Percentiles rank a stretch among this genome's conserved stretches.
Conservation (phyloP, 2,888 invertebrate species). For the Isotomurus palustris region DNA sequence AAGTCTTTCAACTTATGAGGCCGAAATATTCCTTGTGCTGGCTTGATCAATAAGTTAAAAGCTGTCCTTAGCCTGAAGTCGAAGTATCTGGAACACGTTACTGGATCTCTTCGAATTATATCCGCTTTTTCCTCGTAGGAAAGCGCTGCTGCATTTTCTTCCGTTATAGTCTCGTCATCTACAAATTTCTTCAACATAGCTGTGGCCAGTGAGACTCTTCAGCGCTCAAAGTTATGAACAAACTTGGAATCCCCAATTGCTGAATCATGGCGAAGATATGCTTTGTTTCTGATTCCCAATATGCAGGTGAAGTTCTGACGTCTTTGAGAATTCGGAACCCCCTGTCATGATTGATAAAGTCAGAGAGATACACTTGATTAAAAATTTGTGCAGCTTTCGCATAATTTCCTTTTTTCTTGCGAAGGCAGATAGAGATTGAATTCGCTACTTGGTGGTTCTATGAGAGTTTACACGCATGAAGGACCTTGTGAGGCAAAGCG, state of each 20-base stretch:
- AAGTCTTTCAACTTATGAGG: slow-evolving; percentile 4
- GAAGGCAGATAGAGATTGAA: slow-evolving; percentile 8
- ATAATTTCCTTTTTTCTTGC: slow-evolving; percentile 12
- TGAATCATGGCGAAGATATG: slow-evolving; percentile 24
- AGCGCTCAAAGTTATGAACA: slow-evolving; percentile 21
- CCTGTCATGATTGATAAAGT: slow-evolving; percentile 23
- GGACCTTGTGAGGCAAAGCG: slow-evolving; percentile 6
- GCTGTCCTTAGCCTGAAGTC: slow-evolving; percentile 20
- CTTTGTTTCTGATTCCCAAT: slow-evolving; percentile 13
- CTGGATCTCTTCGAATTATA: slow-evolving; percentile 14
- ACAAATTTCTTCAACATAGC: slow-evolving; percentile 6
- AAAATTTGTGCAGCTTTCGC: slow-evolving; percentile 5
- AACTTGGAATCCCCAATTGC: slow-evolving; percentile 10
- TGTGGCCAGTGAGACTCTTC: slow-evolving; percentile 19
- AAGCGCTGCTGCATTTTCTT: slow-evolving; percentile 6
- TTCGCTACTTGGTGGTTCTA: not conserved
- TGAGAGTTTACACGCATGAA: not conserved
- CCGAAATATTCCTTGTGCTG: slow-evolving; percentile 3
- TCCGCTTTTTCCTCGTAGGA: not conserved
- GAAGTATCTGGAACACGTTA: slow-evolving; percentile 19
- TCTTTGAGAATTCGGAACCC: slow-evolving; percentile 12
- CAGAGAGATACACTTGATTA: not conserved
- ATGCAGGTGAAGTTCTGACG: slow-evolving; percentile 14
- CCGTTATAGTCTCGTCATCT: not conserved
- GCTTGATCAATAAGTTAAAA: slow-evolving; percentile 7